Percentiles rank a stretch among this genome's conserved stretches.
These are phyloP conservation scores for Microplitis mediator DNA, from an alignment of 1,140 invertebrate genomes.

Conservation along the genomic window DNA sequence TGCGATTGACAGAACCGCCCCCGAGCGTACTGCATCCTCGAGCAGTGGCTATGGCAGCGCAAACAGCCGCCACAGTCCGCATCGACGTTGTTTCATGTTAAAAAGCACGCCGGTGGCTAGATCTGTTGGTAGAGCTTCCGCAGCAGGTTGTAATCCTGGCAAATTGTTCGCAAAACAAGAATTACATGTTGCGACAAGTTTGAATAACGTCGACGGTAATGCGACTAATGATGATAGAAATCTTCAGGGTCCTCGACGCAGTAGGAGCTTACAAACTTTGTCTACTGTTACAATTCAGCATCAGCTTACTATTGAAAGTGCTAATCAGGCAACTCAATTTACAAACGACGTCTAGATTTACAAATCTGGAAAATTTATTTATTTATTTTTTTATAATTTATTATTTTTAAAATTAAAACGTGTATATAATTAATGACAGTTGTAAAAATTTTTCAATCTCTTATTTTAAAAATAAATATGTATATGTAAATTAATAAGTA, in stretches of 20 bases:
- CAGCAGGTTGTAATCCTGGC: background rate
- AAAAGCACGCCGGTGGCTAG: slow-evolving; percentile 25
- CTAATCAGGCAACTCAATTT: background rate
- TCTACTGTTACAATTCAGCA: background rate
- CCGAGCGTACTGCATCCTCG: slow-evolving; percentile 38
- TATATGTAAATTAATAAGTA: too few species aligned
- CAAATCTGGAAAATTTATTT: too few species aligned
- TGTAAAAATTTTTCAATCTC: too few species aligned
- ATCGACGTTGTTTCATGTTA: slow-evolving; percentile 48
- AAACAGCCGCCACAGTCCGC: slow-evolving; percentile 44
- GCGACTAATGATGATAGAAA: background rate
- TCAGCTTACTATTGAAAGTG: background rate
- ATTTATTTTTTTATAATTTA: too few species aligned
- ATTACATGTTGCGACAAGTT: background rate
- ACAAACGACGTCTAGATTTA: background rate
- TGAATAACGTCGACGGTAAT: background rate
- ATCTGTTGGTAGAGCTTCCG: background rate
- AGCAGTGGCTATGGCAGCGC: slow-evolving; percentile 51
- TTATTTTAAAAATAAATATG: too few species aligned
- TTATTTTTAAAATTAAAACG: too few species aligned
- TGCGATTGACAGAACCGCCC: slow-evolving; percentile 20
- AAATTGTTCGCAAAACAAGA: background rate
- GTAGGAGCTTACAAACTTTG: background rate
- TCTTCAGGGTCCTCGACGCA: background rate
- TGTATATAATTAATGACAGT: too few species aligned